Percentiles rank a stretch among this genome's conserved stretches.
Evolutionary conservation across 30 jellyfish, hydroid and myxozoan genomes (phyloP).

Genomic region (Turritopsis dohrnii): DNA sequence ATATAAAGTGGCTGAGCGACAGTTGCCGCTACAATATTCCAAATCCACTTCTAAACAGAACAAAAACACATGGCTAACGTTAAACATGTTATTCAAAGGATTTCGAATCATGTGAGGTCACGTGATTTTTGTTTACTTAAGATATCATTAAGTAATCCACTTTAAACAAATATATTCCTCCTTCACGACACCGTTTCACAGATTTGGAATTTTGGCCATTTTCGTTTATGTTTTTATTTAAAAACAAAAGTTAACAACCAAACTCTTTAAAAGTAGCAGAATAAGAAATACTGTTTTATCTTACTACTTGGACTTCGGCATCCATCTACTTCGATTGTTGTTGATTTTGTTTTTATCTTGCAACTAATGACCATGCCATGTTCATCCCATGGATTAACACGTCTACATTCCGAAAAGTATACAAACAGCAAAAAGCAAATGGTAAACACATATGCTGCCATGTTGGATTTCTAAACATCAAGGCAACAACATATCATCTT

Average conservation of each 20-base stretch:
- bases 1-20: slow-evolving; percentile 30
- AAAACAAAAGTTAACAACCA: neutral
- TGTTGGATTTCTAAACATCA: neutral
- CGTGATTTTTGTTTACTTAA: too few species aligned
- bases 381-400: neutral
- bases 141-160: too few species aligned
- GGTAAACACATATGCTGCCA: neutral
- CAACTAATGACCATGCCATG: slow-evolving; percentile 31
- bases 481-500: neutral
- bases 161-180: too few species aligned
- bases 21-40: slow-evolving; percentile 32
- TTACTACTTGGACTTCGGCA: slow-evolving; percentile 15
- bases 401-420: neutral
- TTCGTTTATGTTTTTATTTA: too few species aligned
- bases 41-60: slow-evolving; percentile 30
- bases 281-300: neutral
- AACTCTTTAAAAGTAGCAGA: neutral
- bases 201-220: too few species aligned
- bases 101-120: too few species aligned
- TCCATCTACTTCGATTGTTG: slow-evolving; percentile 10
- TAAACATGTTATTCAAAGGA: too few species aligned
- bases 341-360: neutral
- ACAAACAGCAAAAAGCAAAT: neutral
- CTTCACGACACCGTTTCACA: too few species aligned
- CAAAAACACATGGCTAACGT: too few species aligned